phyloP scores from a whole-genome alignment of 2,113 vertebrate genomes.

The Bufo gargarizans region DNA sequence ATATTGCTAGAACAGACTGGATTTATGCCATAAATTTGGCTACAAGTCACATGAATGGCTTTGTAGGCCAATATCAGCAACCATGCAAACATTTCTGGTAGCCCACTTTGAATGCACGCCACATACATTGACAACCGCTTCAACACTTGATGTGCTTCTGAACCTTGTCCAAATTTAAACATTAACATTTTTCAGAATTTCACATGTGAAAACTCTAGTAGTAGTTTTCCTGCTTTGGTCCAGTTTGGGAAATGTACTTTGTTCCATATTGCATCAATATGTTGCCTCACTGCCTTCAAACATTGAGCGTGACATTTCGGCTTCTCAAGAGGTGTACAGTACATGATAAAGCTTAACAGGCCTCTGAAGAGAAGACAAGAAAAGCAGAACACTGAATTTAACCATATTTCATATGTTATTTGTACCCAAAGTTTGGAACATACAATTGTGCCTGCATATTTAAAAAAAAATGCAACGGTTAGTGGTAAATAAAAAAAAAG shows the following conservation, averaged over 20 bases:
- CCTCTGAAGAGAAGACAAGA: conserved; percentile 1
- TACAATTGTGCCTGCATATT: conserved; percentile 29
- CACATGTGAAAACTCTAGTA: not conserved
- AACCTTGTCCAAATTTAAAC: not conserved
- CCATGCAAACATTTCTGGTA: not conserved
- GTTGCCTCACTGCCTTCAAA: not conserved
- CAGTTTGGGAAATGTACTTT: not conserved
- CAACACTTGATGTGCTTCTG: not conserved
- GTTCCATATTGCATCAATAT: conserved; percentile 1
- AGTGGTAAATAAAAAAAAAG: not conserved
- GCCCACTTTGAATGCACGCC: conserved; percentile 18
- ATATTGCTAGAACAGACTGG: conserved; percentile 14
- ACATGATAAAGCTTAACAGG: conserved; percentile 24
- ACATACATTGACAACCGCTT: not conserved
- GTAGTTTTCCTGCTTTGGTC: conserved; percentile 50
- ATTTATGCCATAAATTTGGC: conserved; percentile 28
- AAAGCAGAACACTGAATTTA: conserved; percentile 3
- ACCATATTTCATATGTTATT: not conserved
- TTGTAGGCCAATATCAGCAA: conserved; percentile 4
- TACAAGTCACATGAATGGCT: conserved; percentile 39
- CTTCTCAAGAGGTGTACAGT: conserved; percentile 17
- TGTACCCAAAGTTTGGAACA: conserved; percentile 18
- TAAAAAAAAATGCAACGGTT: not conserved
- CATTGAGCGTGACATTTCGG: not conserved
- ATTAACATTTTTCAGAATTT: not conserved